Conservation (phyloP, 2,888 invertebrate genomes). For the Caenorhabditis afra region DNA sequence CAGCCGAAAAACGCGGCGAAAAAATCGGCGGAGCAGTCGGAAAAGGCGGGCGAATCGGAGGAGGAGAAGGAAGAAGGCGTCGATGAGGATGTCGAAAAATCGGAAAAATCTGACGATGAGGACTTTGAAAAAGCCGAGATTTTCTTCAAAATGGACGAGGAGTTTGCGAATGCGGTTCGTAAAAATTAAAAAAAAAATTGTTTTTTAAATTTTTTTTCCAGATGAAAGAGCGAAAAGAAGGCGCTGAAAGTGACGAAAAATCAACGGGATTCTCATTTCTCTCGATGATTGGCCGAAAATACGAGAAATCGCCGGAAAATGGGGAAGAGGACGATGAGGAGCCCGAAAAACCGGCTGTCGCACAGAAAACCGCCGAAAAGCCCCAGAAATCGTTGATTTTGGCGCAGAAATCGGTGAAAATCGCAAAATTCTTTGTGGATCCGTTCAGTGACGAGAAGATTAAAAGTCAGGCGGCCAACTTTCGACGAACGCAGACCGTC, state of each 20-base stretch:
- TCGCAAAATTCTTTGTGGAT: constrained; percentile 54
- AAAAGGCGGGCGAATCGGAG: constrained; percentile 14
- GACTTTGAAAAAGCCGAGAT: constrained; percentile 44
- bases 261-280: constrained; percentile 61
- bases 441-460: constrained; percentile 52
- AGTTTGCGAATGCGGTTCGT: constrained; percentile 67
- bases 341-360: not conserved
- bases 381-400: not conserved
- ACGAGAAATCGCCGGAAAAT: constrained; percentile 12
- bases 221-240: constrained; percentile 49
- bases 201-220: constrained; percentile 16
- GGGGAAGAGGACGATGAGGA: constrained; percentile 8
- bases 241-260: not conserved
- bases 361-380: not conserved
- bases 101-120: constrained; percentile 23
- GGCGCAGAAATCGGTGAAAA: constrained; percentile 4
- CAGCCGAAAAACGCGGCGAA: constrained; percentile 34
- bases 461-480: constrained; percentile 68
- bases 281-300: constrained; percentile 59
- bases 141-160: constrained; percentile 68
- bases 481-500: constrained; percentile 65
- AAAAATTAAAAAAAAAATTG: too few relatives aligned
- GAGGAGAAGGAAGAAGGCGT: constrained; percentile 11
- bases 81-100: constrained; percentile 21
- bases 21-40: constrained; percentile 7